phyloP scores from a whole-genome alignment of 2,113 vertebrate genomes.

The Spizaetus ornatus region DNA sequence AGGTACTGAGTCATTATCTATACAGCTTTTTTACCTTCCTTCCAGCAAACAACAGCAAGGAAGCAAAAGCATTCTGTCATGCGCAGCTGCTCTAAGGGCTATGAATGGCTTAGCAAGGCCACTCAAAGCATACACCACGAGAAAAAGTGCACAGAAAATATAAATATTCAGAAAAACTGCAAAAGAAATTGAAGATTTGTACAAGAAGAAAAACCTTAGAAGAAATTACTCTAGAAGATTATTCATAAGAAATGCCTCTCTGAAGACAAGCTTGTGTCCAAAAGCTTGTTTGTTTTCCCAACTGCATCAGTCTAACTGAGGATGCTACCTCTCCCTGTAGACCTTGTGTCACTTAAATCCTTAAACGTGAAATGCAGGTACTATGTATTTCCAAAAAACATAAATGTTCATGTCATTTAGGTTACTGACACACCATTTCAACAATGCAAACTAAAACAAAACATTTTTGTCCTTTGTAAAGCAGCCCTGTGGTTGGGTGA shows the following conservation, averaged over 20 bases:
- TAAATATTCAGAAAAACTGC: neutral
- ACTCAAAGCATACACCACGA: neutral
- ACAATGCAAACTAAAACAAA: neutral
- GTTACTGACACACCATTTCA: neutral
- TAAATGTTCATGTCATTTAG: fast-evolving
- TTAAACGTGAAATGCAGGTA: neutral
- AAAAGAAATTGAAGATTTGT: neutral
- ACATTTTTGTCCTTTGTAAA: fast-evolving
- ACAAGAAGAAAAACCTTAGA: neutral
- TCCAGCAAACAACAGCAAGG: neutral
- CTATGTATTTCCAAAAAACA: neutral
- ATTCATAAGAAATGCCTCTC: neutral
- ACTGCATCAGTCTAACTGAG: neutral
- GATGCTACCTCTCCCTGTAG: neutral
- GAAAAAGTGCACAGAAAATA: neutral
- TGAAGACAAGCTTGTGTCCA: neutral
- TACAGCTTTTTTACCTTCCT: neutral
- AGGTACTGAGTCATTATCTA: neutral
- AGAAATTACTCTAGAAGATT: neutral
- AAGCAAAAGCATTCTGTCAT: neutral
- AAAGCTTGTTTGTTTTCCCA: neutral
- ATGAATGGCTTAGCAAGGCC: neutral
- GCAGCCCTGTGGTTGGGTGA: neutral
- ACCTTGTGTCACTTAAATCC: no score
- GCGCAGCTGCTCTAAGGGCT: neutral